Conservation (phyloP, 2,797 vertebrate species). For the Micromesistius poutassou region DNA sequence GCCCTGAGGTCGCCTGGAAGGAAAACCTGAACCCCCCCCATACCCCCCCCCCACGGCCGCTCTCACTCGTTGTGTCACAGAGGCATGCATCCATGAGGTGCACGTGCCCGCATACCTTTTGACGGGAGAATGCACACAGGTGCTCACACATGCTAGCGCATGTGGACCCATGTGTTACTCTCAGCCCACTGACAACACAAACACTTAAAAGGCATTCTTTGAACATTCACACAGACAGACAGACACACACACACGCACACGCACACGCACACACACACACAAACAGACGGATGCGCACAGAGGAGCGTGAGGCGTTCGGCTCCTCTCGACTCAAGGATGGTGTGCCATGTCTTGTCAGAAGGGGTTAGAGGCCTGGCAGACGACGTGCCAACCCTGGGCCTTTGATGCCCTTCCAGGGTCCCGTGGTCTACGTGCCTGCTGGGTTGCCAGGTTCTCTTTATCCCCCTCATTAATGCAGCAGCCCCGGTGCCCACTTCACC, state of each 20-base stretch:
- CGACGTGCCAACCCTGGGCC: constrained; percentile 55
- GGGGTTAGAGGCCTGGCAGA: constrained; percentile 55
- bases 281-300: constrained; percentile 15
- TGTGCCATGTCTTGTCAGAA: constrained; percentile 69
- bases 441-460: constrained; percentile 67
- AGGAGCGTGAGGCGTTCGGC: constrained; percentile 45
- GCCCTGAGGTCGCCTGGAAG: too few relatives aligned
- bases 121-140: constrained; percentile 21
- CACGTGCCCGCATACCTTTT: constrained; percentile 16
- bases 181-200: neutral
- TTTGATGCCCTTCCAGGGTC: constrained; percentile 65
- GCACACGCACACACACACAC: neutral
- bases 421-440: constrained; percentile 52
- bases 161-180: neutral
- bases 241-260: constrained; percentile 13
- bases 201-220: constrained; percentile 3
- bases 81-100: neutral
- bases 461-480: constrained; percentile 66
- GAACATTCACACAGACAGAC: neutral
- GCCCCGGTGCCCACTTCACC: constrained; percentile 59
- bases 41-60: constrained; percentile 31
- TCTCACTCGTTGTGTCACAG: constrained; percentile 20
- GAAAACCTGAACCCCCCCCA: constrained; percentile 7
- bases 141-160: constrained; percentile 9
- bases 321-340: constrained; percentile 30